Conservation (phyloP, 64 coral and sea anemone species). For the Astreopora myriophthalma region DNA sequence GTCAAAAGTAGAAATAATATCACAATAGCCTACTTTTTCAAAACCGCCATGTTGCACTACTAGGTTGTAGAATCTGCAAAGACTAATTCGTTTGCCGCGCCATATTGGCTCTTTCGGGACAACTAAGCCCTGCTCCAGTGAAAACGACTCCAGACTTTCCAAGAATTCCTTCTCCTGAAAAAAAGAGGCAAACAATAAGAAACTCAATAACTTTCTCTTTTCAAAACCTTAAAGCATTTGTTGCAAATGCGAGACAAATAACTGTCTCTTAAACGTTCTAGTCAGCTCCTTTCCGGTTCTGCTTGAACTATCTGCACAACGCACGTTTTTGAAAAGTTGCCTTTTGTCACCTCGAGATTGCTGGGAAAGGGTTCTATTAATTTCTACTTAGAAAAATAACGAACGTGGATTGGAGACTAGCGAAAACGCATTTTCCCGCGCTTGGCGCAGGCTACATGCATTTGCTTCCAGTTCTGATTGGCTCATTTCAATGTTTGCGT, state of each 20-base stretch:
- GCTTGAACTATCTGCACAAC: neutral
- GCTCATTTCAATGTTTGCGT: no score
- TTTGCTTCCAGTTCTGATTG: no score
- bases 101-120: slow-evolving; percentile 37
- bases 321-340: neutral
- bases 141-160: slow-evolving; percentile 26
- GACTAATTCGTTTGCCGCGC: slow-evolving; percentile 13
- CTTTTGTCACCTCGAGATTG: neutral
- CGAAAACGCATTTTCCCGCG: no score
- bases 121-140: slow-evolving; percentile 6
- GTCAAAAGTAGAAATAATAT: no score
- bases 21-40: slow-evolving; percentile 33
- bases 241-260: neutral
- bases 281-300: neutral
- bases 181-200: neutral
- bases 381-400: no score
- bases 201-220: neutral
- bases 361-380: neutral
- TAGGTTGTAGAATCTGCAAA: slow-evolving; percentile 26
- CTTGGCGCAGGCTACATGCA: no score
- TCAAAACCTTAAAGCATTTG: neutral
- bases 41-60: slow-evolving; percentile 51
- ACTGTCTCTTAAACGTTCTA: no score
- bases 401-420: no score
- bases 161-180: slow-evolving; percentile 50